Evolutionary conservation across 2,797 vertebrate genomes (phyloP).

Genomic region (Parotocinclus haroldoi): DNA sequence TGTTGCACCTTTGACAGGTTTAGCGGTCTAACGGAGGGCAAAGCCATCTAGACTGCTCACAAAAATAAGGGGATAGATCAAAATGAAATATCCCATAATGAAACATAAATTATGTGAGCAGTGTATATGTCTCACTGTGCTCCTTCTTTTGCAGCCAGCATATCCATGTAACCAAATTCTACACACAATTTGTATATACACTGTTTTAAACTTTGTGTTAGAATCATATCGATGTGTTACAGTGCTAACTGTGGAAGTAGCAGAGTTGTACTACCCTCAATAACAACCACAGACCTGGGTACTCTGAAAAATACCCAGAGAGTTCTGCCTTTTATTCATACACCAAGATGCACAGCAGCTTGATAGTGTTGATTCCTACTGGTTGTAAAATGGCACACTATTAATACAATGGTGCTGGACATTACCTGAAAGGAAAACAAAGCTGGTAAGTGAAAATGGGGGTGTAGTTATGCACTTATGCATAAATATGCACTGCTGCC

Average conservation of each 20-base stretch:
- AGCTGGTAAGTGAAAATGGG: constrained; percentile 34
- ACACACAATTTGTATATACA: no score
- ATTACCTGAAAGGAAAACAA: constrained; percentile 39
- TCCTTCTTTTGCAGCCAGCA: constrained; percentile 3
- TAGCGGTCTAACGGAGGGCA: neutral
- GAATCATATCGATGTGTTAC: no score
- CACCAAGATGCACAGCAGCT: constrained; percentile 9
- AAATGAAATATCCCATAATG: no score
- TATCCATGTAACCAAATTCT: neutral
- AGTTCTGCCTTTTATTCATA: constrained; percentile 6
- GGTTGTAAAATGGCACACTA: constrained; percentile 32
- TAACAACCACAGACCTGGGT: neutral
- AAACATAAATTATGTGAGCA: no score
- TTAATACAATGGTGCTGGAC: constrained; percentile 36
- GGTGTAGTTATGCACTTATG: no score
- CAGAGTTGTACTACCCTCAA: neutral
- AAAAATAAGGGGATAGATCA: no score
- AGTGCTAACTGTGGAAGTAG: no score
- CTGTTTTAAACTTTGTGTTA: no score
- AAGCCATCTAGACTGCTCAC: no score
- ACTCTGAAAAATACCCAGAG: neutral
- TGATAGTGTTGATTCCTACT: constrained; percentile 13
- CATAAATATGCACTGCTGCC: constrained; percentile 43
- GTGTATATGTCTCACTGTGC: constrained; percentile 12
- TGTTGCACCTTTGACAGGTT: neutral